A percentile compares a stretch with the other conserved stretches of the same genome.
These are phyloP conservation scores for Zosterops lateralis DNA, from an alignment of 2,113 vertebrate species.

Conservation along the genomic window DNA sequence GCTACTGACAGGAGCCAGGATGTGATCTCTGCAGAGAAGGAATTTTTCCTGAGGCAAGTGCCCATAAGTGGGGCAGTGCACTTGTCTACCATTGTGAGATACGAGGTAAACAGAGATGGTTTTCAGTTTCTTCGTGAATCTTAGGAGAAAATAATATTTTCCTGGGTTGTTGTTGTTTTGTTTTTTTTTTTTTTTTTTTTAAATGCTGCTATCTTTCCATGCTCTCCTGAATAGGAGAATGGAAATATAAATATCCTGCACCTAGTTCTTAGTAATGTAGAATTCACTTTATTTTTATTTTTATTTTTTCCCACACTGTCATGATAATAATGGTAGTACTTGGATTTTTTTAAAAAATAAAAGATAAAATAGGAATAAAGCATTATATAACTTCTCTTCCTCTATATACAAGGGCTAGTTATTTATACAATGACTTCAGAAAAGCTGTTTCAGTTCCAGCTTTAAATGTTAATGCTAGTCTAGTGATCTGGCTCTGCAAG, in stretches of 20 bases:
- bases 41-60: not conserved
- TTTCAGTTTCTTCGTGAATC: not conserved
- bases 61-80: not conserved
- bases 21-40: not conserved
- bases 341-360: no score
- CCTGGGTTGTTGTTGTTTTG: not conserved
- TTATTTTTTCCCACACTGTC: not conserved
- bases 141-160: not conserved
- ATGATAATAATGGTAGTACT: not conserved
- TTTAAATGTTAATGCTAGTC: not conserved
- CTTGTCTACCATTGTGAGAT: not conserved
- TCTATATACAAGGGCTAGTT: not conserved
- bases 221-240: not conserved
- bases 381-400: not conserved
- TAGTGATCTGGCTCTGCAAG: not conserved
- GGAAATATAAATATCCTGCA: not conserved
- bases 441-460: not conserved
- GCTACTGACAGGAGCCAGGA: not conserved
- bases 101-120: not conserved
- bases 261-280: not conserved
- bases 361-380: not conserved
- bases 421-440: not conserved
- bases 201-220: not conserved
- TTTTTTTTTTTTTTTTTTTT: not conserved
- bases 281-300: not conserved